These are phyloP conservation scores for Bellardia bayeri DNA, from an alignment of 2,888 invertebrate genomes.

Conservation along the genomic window DNA sequence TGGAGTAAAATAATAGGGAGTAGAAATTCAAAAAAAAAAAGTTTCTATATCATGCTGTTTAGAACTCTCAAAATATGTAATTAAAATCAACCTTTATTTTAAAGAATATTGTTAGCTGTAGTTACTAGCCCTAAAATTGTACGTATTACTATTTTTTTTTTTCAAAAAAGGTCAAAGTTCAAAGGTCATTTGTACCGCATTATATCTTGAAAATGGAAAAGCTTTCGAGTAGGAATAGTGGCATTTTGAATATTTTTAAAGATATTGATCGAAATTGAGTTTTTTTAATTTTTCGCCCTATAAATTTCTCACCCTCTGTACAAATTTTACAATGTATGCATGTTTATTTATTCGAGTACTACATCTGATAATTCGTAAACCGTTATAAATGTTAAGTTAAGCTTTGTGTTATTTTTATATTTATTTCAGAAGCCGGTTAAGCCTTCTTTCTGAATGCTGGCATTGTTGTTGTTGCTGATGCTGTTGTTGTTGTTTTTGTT, in stretches of 20 bases:
- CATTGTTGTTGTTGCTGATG: constrained; percentile 14
- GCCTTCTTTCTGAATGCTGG: constrained; percentile 59
- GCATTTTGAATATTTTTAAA: neutral
- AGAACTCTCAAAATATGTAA: too few species aligned
- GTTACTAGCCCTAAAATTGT: too few species aligned
- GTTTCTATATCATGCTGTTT: too few species aligned
- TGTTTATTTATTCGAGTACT: constrained; percentile 18
- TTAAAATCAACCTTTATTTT: too few species aligned
- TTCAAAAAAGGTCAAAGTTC: too few species aligned
- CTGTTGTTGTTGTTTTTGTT: constrained; percentile 40
- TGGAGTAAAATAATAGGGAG: neutral
- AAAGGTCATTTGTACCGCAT: too few species aligned
- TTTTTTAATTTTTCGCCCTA: neutral
- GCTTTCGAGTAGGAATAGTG: too few species aligned
- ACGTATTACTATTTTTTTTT: too few species aligned
- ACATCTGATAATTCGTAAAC: constrained; percentile 55
- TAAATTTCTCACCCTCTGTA: neutral
- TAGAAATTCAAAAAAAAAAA: neutral
- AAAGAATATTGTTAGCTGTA: too few species aligned
- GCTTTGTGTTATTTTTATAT: constrained; percentile 34
- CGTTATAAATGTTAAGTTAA: constrained; percentile 64
- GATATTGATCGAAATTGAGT: neutral
- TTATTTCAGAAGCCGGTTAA: constrained; percentile 71
- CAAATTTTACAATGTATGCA: neutral
- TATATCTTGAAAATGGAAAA: too few species aligned